Evolutionary conservation across 2,113 vertebrate species (phyloP).

Genomic region (Ginglymostoma cirratum): DNA sequence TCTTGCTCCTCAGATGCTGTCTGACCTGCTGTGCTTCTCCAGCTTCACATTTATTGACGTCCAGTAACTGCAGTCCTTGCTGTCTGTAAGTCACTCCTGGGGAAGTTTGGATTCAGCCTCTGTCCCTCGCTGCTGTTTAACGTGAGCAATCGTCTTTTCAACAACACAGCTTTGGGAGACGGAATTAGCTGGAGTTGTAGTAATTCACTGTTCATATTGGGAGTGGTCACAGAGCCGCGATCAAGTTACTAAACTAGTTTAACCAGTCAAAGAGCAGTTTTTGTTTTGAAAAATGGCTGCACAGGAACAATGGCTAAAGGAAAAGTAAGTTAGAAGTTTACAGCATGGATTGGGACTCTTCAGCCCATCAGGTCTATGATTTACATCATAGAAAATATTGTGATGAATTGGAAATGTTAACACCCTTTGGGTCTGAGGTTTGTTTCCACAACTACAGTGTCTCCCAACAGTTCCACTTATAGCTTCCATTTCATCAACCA

Average conservation of each 20-base stretch:
- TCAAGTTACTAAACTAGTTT: background rate
- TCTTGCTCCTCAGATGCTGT: no score
- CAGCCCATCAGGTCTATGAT: background rate
- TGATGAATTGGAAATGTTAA: background rate
- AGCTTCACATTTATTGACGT: no score
- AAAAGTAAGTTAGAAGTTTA: background rate
- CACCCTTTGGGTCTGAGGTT: background rate
- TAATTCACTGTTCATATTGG: background rate
- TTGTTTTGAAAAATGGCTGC: background rate
- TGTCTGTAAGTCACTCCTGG: background rate
- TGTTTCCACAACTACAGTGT: background rate
- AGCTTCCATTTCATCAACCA: background rate
- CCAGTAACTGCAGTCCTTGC: no score
- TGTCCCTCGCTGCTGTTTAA: background rate
- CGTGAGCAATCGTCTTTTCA: background rate
- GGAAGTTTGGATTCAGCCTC: background rate
- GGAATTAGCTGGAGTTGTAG: background rate
- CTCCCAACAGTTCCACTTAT: background rate
- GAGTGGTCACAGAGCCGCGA: background rate
- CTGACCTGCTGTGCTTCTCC: no score
- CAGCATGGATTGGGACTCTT: background rate
- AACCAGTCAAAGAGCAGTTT: background rate
- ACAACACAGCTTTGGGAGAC: background rate
- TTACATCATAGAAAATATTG: background rate
- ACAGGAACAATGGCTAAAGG: background rate